A percentile compares a stretch with the other conserved stretches of the same genome.
Conservation (phyloP, 2,888 invertebrate genomes). For the Emmelina monodactyla region DNA sequence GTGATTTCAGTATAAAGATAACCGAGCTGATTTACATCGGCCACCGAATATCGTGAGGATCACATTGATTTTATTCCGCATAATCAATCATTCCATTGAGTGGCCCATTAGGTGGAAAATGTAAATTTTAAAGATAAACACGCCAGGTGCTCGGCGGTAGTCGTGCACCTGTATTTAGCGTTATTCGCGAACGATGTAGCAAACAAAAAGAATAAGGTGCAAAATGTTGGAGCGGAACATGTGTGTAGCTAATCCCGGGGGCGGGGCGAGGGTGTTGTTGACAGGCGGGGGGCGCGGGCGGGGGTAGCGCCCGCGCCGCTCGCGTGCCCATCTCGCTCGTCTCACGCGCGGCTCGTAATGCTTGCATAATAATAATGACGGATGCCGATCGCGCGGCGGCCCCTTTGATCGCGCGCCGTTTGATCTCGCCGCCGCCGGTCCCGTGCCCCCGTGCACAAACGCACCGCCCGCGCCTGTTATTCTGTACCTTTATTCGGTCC, state of each 20-base stretch:
- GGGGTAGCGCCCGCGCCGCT: conserved; percentile 52
- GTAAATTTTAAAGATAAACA: too few species aligned
- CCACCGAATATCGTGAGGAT: too few species aligned
- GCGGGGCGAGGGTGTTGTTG: conserved; percentile 1
- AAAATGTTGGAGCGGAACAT: conserved; percentile 19
- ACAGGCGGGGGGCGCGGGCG: conserved; percentile 22
- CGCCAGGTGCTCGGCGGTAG: conserved; percentile 11
- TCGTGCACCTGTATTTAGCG: conserved; percentile 16
- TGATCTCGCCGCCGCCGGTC: conserved; percentile 62
- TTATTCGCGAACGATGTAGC: conserved; percentile 22
- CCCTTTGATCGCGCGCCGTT: conserved; percentile 61
- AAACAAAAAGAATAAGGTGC: conserved; percentile 32
- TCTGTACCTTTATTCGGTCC: conserved; percentile 62
- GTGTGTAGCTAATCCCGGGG: conserved; percentile 25
- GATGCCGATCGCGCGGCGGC: conserved; percentile 67
- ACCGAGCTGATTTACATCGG: too few species aligned
- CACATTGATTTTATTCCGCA: too few species aligned
- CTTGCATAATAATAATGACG: conserved; percentile 68
- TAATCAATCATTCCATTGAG: too few species aligned
- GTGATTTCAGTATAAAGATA: too few species aligned
- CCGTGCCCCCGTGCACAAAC: conserved; percentile 60
- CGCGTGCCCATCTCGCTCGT: conserved; percentile 63
- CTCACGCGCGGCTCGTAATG: conserved; percentile 66
- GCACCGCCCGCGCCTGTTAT: too few species aligned
- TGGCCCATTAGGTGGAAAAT: too few species aligned